Conservation (phyloP, 2,888 invertebrate genomes). For the Cataglyphis cursor region DNA sequence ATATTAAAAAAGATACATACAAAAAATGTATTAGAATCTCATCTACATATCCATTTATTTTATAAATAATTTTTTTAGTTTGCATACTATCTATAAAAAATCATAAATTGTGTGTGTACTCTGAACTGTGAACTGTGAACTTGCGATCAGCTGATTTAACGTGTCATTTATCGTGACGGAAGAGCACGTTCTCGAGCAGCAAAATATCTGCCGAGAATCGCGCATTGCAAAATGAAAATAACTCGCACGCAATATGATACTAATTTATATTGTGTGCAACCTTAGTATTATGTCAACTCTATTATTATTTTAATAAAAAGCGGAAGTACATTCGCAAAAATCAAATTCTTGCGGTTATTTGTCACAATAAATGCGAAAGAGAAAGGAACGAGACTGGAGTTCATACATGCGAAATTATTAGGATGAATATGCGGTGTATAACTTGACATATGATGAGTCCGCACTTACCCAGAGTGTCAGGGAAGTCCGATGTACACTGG, state of each 20-base stretch:
- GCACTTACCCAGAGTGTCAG: constrained; percentile 14
- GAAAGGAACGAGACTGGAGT: neutral
- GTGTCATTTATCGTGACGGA: neutral
- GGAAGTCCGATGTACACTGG: neutral
- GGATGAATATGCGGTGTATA: neutral
- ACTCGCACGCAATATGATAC: neutral
- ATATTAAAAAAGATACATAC: no score
- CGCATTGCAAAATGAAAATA: constrained; percentile 2
- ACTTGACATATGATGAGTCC: neutral
- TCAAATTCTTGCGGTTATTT: neutral
- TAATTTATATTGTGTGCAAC: neutral
- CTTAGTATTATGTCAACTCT: neutral
- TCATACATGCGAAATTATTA: neutral
- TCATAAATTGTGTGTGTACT: neutral
- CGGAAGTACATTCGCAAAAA: neutral
- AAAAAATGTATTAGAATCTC: neutral
- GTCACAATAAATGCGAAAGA: neutral
- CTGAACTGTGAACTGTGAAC: neutral
- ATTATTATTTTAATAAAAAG: neutral
- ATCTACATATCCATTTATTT: neutral
- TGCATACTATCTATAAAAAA: neutral
- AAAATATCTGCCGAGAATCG: neutral
- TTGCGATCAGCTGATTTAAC: neutral
- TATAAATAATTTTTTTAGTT: neutral
- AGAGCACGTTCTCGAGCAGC: neutral